Conservation (phyloP, 2,113 vertebrate genomes). For the Mandrillus leucophaeus region DNA sequence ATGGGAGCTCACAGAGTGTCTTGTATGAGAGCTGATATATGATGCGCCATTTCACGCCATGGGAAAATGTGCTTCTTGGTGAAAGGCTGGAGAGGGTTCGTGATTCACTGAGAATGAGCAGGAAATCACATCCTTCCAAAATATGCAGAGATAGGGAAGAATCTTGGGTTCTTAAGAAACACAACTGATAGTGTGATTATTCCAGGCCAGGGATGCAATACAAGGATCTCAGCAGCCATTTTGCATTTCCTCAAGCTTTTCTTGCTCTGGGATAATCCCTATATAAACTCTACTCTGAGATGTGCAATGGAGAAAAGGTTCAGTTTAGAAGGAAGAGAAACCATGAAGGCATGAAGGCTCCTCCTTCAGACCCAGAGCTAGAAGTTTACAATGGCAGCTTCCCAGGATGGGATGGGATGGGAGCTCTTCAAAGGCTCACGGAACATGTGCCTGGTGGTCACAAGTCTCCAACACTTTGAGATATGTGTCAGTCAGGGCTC, state of each 20-base stretch:
- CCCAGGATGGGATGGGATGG: neutral
- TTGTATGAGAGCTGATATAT: neutral
- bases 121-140: constrained; percentile 52
- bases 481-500: neutral
- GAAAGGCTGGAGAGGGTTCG: constrained; percentile 3
- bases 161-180: neutral
- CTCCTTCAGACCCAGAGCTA: neutral
- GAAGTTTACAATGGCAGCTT: neutral
- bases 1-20: neutral
- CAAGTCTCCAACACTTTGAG: neutral
- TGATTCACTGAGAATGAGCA: constrained; percentile 50
- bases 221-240: neutral
- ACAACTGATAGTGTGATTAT: neutral
- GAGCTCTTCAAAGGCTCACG: neutral
- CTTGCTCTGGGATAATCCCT: neutral
- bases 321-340: neutral
- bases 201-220: neutral
- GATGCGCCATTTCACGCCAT: neutral
- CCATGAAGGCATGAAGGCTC: neutral
- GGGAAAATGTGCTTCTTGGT: constrained; percentile 13
- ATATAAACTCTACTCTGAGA: neutral
- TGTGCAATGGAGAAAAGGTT: neutral
- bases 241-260: constrained; percentile 11
- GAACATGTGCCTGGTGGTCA: neutral
- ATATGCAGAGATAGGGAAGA: constrained; percentile 41